Conservation (phyloP, 2,797 vertebrate species). For the Setipinna tenuifilis region DNA sequence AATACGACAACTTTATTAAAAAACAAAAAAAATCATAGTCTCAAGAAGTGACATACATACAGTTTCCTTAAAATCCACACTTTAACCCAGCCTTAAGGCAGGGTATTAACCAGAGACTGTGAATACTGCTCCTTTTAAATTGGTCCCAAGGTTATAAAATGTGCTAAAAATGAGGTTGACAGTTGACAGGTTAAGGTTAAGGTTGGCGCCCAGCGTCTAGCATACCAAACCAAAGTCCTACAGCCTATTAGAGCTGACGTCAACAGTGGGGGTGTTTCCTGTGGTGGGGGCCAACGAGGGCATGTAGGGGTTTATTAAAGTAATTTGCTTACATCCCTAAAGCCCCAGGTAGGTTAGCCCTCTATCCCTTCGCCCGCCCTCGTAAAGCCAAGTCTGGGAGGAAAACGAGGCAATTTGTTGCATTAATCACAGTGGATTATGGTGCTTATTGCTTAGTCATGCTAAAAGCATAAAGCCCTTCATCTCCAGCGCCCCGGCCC, state of each 20-base stretch:
- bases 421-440: constrained; percentile 83
- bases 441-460: constrained; percentile 79
- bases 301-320: background rate
- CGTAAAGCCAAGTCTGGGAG: constrained; percentile 46
- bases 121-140: no score
- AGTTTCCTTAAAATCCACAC: no score
- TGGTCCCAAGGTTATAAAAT: no score
- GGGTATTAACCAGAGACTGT: no score
- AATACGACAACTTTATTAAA: no score
- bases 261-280: constrained; percentile 22
- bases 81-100: no score
- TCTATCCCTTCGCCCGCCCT: constrained; percentile 32
- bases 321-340: background rate
- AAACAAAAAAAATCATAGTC: no score
- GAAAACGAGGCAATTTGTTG: constrained; percentile 77
- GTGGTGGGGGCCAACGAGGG: constrained; percentile 25
- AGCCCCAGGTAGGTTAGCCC: background rate
- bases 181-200: no score
- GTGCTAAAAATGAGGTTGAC: no score
- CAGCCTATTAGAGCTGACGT: background rate
- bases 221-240: no score
- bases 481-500: constrained; percentile 72
- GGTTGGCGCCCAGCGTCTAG: no score
- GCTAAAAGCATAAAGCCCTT: constrained; percentile 71
- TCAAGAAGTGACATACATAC: no score